These are phyloP conservation scores for Brachionus angularis DNA, from an alignment of 1,140 invertebrate species.

Conservation along the genomic window DNA sequence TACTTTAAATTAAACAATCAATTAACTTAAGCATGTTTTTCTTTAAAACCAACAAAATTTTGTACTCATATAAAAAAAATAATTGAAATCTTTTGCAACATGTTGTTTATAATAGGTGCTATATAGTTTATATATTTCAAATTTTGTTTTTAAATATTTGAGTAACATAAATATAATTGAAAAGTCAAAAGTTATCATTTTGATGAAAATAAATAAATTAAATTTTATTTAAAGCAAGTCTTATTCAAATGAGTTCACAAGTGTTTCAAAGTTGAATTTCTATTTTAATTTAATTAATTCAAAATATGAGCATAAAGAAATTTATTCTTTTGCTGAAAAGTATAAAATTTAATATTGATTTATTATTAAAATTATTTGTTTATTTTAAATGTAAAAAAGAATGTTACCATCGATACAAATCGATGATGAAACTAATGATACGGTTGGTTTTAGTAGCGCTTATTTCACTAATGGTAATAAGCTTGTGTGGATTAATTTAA, in stretches of 20 bases:
- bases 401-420: conserved; percentile 24
- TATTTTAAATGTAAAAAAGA: neutral
- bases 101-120: no score
- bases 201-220: neutral
- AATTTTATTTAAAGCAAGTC: neutral
- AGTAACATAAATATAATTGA: no score
- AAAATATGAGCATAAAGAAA: neutral
- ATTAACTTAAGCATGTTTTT: no score
- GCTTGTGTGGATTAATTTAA: conserved; percentile 7
- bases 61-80: no score
- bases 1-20: no score
- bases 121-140: no score
- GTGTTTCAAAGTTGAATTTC: neutral
- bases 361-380: neutral
- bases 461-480: conserved; percentile 34
- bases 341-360: neutral
- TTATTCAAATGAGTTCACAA: neutral
- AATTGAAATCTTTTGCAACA: no score
- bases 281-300: conserved; percentile 1
- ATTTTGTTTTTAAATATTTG: no score
- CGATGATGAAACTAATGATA: neutral
- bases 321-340: conserved; percentile 21
- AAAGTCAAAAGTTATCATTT: neutral
- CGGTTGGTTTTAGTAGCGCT: neutral
- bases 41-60: no score